Evolutionary conservation across 2,113 vertebrate genomes (phyloP).

Genomic region (Lampris megalopsis): DNA sequence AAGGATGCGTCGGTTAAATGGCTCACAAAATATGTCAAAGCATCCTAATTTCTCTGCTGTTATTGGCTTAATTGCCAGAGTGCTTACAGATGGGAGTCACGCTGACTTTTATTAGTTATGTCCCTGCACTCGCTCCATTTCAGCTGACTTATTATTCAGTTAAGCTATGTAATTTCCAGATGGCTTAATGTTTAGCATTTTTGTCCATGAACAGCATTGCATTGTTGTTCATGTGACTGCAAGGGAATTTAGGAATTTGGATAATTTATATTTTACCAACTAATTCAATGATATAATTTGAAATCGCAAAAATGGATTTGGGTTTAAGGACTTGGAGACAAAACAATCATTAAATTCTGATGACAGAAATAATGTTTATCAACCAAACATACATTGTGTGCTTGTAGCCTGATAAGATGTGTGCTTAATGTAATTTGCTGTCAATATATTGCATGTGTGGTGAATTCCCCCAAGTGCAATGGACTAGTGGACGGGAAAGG

Average conservation of each 20-base stretch:
- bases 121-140: conserved; percentile 18
- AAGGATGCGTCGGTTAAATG: background rate
- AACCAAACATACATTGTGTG: too few relatives aligned
- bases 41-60: conserved; percentile 31
- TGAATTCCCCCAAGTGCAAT: too few relatives aligned
- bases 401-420: too few relatives aligned
- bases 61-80: conserved; percentile 23
- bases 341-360: too few relatives aligned
- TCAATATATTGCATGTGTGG: too few relatives aligned
- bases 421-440: too few relatives aligned
- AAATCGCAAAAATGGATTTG: too few relatives aligned
- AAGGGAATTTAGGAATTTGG: too few relatives aligned
- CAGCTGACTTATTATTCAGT: conserved; percentile 32
- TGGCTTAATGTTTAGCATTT: conserved; percentile 25
- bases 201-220: background rate
- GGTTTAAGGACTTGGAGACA: too few relatives aligned
- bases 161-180: conserved; percentile 6
- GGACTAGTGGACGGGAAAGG: too few relatives aligned
- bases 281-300: too few relatives aligned
- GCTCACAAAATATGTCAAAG: conserved; percentile 43
- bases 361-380: too few relatives aligned
- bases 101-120: conserved; percentile 46
- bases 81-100: conserved; percentile 57
- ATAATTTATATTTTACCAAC: conserved; percentile 6
- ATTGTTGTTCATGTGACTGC: conserved; percentile 44